phyloP scores from a whole-genome alignment of 1,140 invertebrate genomes.

The Drosophila teissieri region DNA sequence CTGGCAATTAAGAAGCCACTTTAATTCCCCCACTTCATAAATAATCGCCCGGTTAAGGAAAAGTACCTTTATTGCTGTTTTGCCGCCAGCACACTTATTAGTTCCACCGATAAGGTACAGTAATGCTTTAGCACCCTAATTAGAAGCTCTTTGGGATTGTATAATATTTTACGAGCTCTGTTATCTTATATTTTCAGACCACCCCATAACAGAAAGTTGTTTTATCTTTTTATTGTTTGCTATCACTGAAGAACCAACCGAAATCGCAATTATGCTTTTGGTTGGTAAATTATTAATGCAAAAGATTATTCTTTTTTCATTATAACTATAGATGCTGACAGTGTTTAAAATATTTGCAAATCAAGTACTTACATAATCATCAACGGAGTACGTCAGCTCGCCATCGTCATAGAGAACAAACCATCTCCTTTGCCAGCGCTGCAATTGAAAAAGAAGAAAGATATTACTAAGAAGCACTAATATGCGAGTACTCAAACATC shows the following conservation, averaged over 20 bases:
- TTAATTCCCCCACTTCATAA: slow-evolving; percentile 2
- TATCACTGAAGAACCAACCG: background rate
- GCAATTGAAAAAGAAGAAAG: slow-evolving; percentile 85
- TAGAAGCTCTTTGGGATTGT: background rate
- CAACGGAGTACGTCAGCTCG: slow-evolving; percentile 97
- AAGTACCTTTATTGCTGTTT: background rate
- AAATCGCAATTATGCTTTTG: slow-evolving; percentile 83
- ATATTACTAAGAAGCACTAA: slow-evolving; percentile 1
- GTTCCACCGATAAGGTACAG: slow-evolving; percentile 18
- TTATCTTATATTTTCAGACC: background rate
- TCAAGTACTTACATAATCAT: slow-evolving; percentile 95
- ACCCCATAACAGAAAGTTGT: background rate
- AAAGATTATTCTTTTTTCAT: background rate
- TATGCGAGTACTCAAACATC: no score
- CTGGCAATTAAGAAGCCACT: slow-evolving; percentile 5
- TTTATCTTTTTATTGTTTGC: background rate
- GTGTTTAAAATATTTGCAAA: background rate
- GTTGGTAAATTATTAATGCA: background rate
- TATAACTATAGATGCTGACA: background rate
- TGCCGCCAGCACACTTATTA: background rate
- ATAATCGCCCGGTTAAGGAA: background rate
- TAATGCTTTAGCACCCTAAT: slow-evolving; percentile 4
- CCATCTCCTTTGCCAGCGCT: slow-evolving; percentile 98
- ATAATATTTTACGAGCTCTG: background rate
- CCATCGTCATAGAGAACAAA: slow-evolving; percentile 99